A percentile compares a stretch with the other conserved stretches of the same genome.
Conservation (phyloP, 2,888 invertebrate genomes). For the Labia minor region DNA sequence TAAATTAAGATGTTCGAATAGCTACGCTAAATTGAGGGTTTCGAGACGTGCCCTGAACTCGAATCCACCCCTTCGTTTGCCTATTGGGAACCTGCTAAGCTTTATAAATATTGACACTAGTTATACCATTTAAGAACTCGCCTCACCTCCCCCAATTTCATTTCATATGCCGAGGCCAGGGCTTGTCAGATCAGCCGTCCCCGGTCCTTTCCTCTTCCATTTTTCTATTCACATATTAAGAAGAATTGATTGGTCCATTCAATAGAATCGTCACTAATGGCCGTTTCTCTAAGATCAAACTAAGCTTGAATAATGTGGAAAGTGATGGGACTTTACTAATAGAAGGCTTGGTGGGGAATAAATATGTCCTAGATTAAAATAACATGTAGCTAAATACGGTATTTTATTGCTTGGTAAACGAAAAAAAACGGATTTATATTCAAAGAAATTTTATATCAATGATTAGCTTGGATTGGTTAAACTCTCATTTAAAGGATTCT, state of each 20-base stretch:
- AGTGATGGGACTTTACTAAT: not conserved
- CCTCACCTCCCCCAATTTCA: not conserved
- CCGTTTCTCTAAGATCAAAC: not conserved
- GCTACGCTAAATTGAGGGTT: no score
- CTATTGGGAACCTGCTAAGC: constrained; percentile 7
- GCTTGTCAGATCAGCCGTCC: not conserved
- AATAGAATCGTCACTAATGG: not conserved
- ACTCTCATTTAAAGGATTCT: no score
- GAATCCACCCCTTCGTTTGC: not conserved
- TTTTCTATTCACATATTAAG: not conserved
- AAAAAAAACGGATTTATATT: no score
- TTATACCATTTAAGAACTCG: not conserved
- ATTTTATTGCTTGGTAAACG: no score
- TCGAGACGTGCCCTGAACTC: not conserved
- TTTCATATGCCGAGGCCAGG: no score
- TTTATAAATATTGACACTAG: constrained; percentile 4
- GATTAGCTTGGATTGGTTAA: no score
- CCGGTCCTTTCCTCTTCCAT: not conserved
- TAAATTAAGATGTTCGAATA: no score
- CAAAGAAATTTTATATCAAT: no score
- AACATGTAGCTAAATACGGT: no score
- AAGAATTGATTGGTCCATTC: constrained; percentile 6
- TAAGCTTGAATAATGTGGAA: constrained; percentile 4
- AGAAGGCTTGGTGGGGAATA: not conserved
- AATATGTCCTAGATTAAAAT: no score